Percentiles rank a stretch among this genome's conserved stretches.
Evolutionary conservation across 2,888 invertebrate genomes (phyloP).

Genomic region (Phorcus lineatus): DNA sequence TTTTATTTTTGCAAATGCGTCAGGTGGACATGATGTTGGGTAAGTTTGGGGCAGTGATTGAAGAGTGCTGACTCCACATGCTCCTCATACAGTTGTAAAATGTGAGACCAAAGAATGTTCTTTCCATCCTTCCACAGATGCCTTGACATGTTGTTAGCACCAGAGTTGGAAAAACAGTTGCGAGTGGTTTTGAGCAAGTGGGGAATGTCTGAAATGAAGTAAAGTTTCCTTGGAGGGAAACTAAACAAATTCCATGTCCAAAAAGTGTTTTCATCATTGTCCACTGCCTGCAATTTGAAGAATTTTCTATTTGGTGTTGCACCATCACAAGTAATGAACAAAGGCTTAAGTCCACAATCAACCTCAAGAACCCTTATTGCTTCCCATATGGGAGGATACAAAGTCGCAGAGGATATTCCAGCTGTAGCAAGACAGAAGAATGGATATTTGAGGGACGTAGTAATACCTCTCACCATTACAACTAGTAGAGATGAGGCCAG

Average conservation of each 20-base stretch:
- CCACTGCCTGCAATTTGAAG: not conserved
- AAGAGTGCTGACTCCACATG: conserved; percentile 31
- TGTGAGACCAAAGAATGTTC: not conserved
- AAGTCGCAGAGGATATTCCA: too few relatives aligned
- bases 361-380: too few relatives aligned
- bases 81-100: conserved; percentile 36
- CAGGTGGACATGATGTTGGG: conserved; percentile 28
- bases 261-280: not conserved
- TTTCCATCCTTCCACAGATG: conserved; percentile 32
- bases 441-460: too few relatives aligned
- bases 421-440: too few relatives aligned
- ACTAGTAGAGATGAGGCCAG: too few relatives aligned
- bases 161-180: conserved; percentile 35
- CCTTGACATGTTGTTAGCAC: conserved; percentile 26
- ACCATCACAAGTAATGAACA: not conserved
- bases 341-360: not conserved
- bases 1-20: too few relatives aligned
- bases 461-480: too few relatives aligned
- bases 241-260: not conserved
- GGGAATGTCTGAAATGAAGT: conserved; percentile 37
- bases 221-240: conserved; percentile 24
- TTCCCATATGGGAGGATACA: too few relatives aligned
- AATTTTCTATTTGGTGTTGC: not conserved
- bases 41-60: conserved; percentile 35
- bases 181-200: conserved; percentile 37